These are phyloP conservation scores for Tinamus guttatus DNA, from an alignment of 2,113 vertebrate genomes.

Conservation along the genomic window DNA sequence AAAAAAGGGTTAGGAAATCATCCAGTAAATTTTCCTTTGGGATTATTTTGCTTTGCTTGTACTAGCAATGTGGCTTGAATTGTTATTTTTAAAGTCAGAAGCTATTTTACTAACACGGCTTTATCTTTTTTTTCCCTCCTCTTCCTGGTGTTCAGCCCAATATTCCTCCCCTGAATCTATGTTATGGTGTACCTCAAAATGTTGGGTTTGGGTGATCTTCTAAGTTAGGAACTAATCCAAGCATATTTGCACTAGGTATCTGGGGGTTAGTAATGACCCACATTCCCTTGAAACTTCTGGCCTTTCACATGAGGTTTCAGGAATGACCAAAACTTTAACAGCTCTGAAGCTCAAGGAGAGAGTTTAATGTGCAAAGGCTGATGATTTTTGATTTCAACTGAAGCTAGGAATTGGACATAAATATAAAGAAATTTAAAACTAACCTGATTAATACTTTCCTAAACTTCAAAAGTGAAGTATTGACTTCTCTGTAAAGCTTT, in stretches of 20 bases:
- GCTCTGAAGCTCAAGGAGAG: neutral
- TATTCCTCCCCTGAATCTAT: neutral
- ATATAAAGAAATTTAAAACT: slow-evolving; percentile 59
- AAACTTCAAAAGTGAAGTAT: slow-evolving; percentile 52
- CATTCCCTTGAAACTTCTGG: neutral
- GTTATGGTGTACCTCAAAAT: neutral
- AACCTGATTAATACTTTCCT: slow-evolving; percentile 36
- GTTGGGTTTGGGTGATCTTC: neutral
- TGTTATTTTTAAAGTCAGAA: no score
- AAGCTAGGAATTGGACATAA: slow-evolving; percentile 46
- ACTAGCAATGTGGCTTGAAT: no score
- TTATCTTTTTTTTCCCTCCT: neutral
- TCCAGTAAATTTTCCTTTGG: no score
- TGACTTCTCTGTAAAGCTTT: slow-evolving; percentile 40
- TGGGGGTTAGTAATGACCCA: neutral
- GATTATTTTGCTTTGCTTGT: no score
- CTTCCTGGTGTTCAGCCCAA: neutral
- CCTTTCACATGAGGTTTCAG: slow-evolving; percentile 1
- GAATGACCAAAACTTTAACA: slow-evolving; percentile 25
- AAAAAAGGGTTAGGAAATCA: no score
- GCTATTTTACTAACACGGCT: no score
- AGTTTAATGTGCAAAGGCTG: neutral
- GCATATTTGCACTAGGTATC: slow-evolving; percentile 26
- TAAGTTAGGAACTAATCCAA: neutral
- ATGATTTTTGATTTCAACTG: slow-evolving; percentile 49